phyloP scores from a whole-genome alignment of 2,888 invertebrate species.

The Xestia sexstrigata region DNA sequence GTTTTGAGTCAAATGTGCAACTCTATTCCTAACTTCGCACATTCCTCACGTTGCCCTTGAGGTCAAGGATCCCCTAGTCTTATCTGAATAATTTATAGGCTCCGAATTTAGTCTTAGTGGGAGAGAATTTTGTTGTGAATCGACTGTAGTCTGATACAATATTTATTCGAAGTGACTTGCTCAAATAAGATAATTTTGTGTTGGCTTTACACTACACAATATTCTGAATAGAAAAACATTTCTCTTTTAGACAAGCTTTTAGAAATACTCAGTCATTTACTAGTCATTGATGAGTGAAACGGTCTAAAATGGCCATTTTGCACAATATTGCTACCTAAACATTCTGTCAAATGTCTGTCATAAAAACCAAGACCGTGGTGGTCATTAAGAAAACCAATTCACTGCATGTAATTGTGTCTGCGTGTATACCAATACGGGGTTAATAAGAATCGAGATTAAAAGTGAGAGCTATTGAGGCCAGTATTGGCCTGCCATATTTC shows the following conservation, averaged over 20 bases:
- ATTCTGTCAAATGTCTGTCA: constrained; percentile 50
- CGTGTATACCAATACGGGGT: constrained; percentile 62
- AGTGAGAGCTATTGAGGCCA: constrained; percentile 81
- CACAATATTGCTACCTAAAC: constrained; percentile 39
- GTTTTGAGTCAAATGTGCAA: constrained; percentile 31
- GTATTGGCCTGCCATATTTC: constrained; percentile 68
- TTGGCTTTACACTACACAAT: constrained; percentile 4
- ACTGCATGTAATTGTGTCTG: constrained; percentile 59
- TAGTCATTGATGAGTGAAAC: constrained; percentile 42
- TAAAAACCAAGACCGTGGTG: constrained; percentile 56
- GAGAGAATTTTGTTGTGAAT: constrained; percentile 33
- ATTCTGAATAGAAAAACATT: constrained; percentile 27
- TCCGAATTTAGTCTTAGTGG: constrained; percentile 27
- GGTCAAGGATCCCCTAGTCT: constrained; percentile 44
- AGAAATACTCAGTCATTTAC: constrained; percentile 22
- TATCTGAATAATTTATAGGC: constrained; percentile 52
- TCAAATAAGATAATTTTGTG: constrained; percentile 10
- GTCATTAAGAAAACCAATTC: constrained; percentile 62
- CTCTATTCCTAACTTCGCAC: constrained; percentile 15
- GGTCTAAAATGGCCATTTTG: constrained; percentile 41
- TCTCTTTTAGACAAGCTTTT: constrained; percentile 36
- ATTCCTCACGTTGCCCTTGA: constrained; percentile 31
- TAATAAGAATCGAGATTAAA: constrained; percentile 70
- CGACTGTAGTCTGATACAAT: constrained; percentile 20
- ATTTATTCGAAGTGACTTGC: constrained; percentile 39